phyloP scores from a whole-genome alignment of 2,113 vertebrate species.

The Neomonachus schauinslandi region DNA sequence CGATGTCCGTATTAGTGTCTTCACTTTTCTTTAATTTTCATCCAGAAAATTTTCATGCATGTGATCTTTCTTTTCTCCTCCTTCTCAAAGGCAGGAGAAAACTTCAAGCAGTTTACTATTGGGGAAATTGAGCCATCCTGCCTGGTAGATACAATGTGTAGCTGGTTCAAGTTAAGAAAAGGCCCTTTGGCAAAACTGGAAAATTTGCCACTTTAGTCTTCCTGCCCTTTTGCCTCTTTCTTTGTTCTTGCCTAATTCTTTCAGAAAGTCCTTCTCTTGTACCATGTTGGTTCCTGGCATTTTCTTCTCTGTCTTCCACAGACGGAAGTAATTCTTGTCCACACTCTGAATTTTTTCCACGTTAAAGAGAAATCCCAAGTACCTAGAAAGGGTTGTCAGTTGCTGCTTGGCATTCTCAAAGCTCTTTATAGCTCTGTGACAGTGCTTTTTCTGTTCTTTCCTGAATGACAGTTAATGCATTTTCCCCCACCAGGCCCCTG shows the following conservation, averaged over 20 bases:
- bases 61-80: slow-evolving; percentile 3
- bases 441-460: not conserved
- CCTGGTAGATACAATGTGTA: not conserved
- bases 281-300: not conserved
- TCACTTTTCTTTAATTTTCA: not conserved
- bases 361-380: not conserved
- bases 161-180: not conserved
- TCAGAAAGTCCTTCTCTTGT: slow-evolving; percentile 12
- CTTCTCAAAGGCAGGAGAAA: not conserved
- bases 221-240: not conserved
- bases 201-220: not conserved
- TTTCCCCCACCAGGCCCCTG: not conserved
- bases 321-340: not conserved
- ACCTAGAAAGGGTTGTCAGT: not conserved
- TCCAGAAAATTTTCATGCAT: not conserved
- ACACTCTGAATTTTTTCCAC: not conserved
- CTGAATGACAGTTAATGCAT: not conserved
- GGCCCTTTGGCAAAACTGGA: not conserved
- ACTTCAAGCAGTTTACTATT: not conserved
- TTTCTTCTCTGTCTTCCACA: not conserved
- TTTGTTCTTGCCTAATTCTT: not conserved
- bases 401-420: not conserved
- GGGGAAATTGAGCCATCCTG: not conserved
- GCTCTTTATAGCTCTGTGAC: not conserved
- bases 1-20: not conserved